Base-by-base conservation (phyloP, 2,113 vertebrate species). In the Trematomus loennbergii region DNA sequence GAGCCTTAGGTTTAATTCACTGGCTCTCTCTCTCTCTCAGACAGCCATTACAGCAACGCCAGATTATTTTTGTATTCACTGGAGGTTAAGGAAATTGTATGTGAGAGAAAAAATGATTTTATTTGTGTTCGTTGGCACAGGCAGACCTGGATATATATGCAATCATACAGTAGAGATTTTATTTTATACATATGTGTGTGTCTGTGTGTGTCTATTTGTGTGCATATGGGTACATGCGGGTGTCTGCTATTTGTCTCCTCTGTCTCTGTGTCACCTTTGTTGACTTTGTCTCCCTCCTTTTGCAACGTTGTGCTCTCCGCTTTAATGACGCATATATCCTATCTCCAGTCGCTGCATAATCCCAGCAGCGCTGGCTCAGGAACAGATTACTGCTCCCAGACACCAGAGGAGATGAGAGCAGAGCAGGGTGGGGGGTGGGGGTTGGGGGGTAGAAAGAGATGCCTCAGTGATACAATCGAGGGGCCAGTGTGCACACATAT, bases 241-340 rank as follows among this genome's bases (percentile, higher is more conserved):
- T 77, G 81, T 69, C 66, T 83, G 53, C 55, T 87, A 78, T 85
- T 87, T 9, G 18, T 83, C 65, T 87, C 64, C 61, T 76, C 75
- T 54, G 63, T 74, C 60, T 92, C 66, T 3, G 15, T 85, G 85
- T 93, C 91, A 93, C 93, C 92, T 94, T 93, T 94, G 88, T 92
- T 94, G 90, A 93, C 92, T 90, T 93, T 94, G 93, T 90, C 83
- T 91, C 82, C 79, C 73, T 76, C 72, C 80, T 78, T 85, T 86
- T 89, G 86, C 87, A 83, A 73, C 65, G 72, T 75, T 80, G 61
- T 86, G 72, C 79, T 85, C 87, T 88, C 88, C 33, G 86, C 90
- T 93, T 93, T 93, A 95, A 94, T 94, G 94, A 94, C 87, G 87
- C 90, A 92, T 92, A 92, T 87, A 93, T 93, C 93, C 92, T 89